phyloP scores from a whole-genome alignment of 2,797 vertebrate species.

The Geotrypetes seraphini region DNA sequence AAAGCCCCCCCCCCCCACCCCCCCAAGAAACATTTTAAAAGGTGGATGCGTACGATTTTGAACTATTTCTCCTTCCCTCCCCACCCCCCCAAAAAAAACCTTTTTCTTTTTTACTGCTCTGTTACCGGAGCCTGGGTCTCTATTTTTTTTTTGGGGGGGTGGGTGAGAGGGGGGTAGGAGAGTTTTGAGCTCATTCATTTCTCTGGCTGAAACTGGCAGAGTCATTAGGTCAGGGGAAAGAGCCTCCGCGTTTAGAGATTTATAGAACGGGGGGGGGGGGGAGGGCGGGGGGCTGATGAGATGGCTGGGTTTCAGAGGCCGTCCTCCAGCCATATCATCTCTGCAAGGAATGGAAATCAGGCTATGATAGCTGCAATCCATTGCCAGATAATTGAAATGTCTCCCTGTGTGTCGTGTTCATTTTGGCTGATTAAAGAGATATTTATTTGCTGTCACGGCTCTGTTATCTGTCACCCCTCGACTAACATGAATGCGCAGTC shows the following conservation, averaged over 20 bases:
- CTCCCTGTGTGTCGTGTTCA: slow-evolving; percentile 82
- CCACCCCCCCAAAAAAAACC: background rate
- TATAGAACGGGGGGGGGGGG: slow-evolving; percentile 73
- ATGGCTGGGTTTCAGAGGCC: slow-evolving; percentile 40
- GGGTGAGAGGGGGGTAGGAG: too few species aligned
- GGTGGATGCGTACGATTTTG: too few species aligned
- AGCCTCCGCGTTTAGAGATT: slow-evolving; percentile 46
- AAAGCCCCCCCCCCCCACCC: too few species aligned
- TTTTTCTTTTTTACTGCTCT: background rate
- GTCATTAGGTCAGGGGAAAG: slow-evolving; percentile 62
- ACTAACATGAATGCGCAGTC: slow-evolving; percentile 28
- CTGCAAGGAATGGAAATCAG: slow-evolving; percentile 72
- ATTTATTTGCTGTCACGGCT: slow-evolving; percentile 72
- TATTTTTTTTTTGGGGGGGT: too few species aligned
- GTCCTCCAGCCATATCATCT: slow-evolving; percentile 55
- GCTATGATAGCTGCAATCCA: slow-evolving; percentile 80
- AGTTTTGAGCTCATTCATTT: slow-evolving; percentile 54
- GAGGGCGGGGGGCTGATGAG: slow-evolving; percentile 51
- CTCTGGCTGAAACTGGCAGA: slow-evolving; percentile 47
- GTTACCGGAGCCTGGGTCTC: too few species aligned
- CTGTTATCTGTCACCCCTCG: slow-evolving; percentile 51
- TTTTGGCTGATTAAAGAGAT: slow-evolving; percentile 76
- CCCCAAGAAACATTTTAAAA: too few species aligned
- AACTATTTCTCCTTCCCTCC: too few species aligned
- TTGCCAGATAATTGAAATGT: slow-evolving; percentile 98